A percentile compares a stretch with the other conserved stretches of the same genome.
Evolutionary conservation across 2,888 invertebrate species (phyloP).

Genomic region (Epiblema foenella): DNA sequence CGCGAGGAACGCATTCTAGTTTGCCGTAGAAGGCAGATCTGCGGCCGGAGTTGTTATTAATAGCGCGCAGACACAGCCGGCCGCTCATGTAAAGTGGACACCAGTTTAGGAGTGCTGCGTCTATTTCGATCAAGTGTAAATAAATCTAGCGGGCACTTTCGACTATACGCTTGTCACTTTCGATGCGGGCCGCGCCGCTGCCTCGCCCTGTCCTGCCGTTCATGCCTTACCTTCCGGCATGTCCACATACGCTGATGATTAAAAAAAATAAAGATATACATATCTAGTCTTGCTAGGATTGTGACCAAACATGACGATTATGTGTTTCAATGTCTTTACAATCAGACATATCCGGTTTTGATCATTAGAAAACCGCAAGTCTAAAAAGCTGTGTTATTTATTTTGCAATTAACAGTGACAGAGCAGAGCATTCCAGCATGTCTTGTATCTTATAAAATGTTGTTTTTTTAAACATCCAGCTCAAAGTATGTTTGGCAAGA

Average conservation of each 20-base stretch:
- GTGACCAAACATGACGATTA: conserved; percentile 33
- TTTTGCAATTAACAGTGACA: conserved; percentile 16
- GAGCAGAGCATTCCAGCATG: conserved; percentile 2
- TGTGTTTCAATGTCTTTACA: conserved; percentile 11
- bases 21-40: conserved; percentile 77
- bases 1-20: conserved; percentile 68
- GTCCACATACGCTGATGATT: background rate
- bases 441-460: conserved; percentile 4
- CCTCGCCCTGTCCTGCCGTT: conserved; percentile 58
- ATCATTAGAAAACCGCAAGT: conserved; percentile 33
- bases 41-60: conserved; percentile 73
- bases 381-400: conserved; percentile 11
- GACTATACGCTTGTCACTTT: conserved; percentile 78
- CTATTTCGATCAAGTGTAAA: conserved; percentile 82
- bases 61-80: conserved; percentile 66
- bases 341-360: conserved; percentile 31
- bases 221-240: conserved; percentile 39
- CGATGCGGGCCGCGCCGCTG: conserved; percentile 60
- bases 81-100: conserved; percentile 77
- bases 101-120: conserved; percentile 78
- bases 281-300: background rate
- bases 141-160: conserved; percentile 81
- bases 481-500: conserved; percentile 4
- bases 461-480: background rate
- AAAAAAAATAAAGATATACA: background rate